phyloP scores from a whole-genome alignment of 2,888 invertebrate species.

The Agrochola lychnidis region DNA sequence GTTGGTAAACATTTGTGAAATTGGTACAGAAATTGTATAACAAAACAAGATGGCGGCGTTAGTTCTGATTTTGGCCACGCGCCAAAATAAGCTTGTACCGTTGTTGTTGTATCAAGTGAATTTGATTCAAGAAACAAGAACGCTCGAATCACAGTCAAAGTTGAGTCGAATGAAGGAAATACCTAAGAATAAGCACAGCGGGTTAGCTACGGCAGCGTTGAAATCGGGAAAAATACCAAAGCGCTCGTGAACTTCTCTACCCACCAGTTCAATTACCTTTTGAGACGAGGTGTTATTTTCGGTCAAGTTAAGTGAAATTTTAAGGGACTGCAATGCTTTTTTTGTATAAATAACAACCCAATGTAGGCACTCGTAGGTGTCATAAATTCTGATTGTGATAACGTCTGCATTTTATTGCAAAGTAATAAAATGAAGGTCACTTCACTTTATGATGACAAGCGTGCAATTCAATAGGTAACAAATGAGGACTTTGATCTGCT shows the following conservation, averaged over 20 bases:
- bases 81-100: background rate
- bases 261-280: background rate
- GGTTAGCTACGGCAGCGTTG: background rate
- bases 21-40: background rate
- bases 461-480: constrained; percentile 56
- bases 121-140: background rate
- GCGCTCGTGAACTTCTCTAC: background rate
- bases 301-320: background rate
- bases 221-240: background rate
- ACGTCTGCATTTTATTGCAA: constrained; percentile 52
- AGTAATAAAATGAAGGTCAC: constrained; percentile 65
- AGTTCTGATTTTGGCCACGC: background rate
- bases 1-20: constrained; percentile 1
- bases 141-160: background rate
- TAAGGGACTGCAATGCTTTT: background rate
- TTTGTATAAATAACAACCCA: background rate
- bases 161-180: background rate
- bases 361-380: background rate
- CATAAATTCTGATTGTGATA: constrained; percentile 21
- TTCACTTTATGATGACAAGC: constrained; percentile 66
- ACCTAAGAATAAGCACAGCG: background rate
- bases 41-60: background rate
- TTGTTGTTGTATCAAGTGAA: background rate
- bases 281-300: background rate
- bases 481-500: constrained; percentile 63